phyloP scores from a whole-genome alignment of 23 tunicate genomes.

The Trididemnum miniatum region DNA sequence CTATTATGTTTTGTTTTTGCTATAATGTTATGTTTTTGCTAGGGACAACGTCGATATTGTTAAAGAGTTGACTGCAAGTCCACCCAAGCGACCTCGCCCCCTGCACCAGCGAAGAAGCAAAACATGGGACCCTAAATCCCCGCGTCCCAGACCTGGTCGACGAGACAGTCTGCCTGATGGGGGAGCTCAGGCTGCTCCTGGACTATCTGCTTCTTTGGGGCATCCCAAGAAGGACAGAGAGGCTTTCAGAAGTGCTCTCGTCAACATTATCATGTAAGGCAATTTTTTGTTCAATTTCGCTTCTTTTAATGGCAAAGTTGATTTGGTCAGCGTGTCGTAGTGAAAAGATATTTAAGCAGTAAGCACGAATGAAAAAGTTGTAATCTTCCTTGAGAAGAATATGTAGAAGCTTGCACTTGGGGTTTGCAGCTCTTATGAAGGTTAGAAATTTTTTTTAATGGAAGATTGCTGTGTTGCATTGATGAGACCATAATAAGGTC shows the following conservation, averaged over 20 bases:
- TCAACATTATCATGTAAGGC: constrained; percentile 86
- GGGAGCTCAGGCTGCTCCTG: background rate
- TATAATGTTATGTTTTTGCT: background rate
- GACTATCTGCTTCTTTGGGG: constrained; percentile 45
- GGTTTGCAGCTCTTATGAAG: too few relatives aligned
- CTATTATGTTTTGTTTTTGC: too few relatives aligned
- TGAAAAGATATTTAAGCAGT: too few relatives aligned
- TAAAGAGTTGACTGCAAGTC: constrained; percentile 56
- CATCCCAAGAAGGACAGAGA: constrained; percentile 95
- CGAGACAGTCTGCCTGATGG: constrained; percentile 21
- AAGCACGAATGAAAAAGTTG: too few relatives aligned
- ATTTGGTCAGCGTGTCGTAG: too few relatives aligned
- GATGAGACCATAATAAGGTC: too few relatives aligned
- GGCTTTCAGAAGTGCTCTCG: constrained; percentile 86
- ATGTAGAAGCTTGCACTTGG: too few relatives aligned
- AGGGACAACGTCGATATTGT: constrained; percentile 74
- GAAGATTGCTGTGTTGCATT: too few relatives aligned
- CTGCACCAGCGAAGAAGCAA: constrained; percentile 42
- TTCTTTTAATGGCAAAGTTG: too few relatives aligned
- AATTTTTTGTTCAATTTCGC: background rate
- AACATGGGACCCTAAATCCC: constrained; percentile 68
- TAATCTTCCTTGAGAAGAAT: too few relatives aligned
- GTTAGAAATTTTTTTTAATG: too few relatives aligned
- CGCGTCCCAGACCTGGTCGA: constrained; percentile 25
- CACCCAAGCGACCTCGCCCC: constrained; percentile 66